Evolutionary conservation across 2,113 vertebrate species (phyloP).

Genomic region (Tachuris rubrigastra): DNA sequence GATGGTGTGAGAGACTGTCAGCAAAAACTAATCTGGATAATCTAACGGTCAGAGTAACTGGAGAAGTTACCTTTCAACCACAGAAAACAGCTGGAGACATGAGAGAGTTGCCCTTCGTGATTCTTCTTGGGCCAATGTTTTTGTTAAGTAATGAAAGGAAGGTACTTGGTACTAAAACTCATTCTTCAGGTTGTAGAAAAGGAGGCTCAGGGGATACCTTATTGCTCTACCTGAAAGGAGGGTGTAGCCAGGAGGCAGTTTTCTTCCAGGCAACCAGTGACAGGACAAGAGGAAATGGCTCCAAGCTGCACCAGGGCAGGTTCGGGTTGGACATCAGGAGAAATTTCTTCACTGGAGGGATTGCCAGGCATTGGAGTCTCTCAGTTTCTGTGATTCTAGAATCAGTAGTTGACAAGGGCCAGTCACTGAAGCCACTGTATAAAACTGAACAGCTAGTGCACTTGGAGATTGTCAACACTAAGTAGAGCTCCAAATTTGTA

Average conservation of each 20-base stretch:
- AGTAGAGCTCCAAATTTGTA: background rate
- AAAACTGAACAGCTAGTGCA: background rate
- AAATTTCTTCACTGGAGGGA: background rate
- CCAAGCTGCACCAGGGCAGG: background rate
- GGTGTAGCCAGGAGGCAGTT: background rate
- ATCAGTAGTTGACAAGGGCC: background rate
- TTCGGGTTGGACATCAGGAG: background rate
- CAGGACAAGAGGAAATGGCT: background rate
- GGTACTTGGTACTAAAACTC: background rate
- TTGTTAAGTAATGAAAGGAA: background rate
- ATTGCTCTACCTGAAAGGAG: background rate
- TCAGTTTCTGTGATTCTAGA: background rate
- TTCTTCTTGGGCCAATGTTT: background rate
- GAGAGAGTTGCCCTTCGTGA: background rate
- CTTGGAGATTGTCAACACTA: background rate
- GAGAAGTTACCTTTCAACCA: background rate
- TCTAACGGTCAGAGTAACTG: background rate
- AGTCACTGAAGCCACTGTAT: background rate
- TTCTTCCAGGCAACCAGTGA: background rate
- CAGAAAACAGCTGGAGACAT: background rate
- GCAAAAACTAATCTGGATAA: background rate
- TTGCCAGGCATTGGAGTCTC: background rate
- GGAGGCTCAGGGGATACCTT: background rate
- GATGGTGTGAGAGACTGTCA: background rate
- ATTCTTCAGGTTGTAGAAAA: background rate